Conservation (phyloP, 2,797 vertebrate genomes). For the Pitangus sulphuratus region DNA sequence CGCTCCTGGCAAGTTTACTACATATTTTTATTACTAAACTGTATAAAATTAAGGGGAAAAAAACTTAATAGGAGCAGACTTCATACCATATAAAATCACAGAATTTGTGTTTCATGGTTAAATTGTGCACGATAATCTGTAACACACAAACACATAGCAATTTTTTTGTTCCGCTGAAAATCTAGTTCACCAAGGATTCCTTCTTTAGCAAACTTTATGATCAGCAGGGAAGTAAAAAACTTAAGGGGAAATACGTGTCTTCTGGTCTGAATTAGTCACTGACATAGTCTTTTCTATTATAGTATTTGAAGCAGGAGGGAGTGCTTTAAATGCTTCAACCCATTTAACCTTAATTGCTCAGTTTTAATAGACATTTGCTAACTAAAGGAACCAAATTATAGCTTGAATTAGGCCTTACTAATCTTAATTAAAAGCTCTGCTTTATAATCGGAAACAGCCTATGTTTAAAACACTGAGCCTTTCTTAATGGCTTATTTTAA, state of each 20-base stretch:
- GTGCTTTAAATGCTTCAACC: conserved; percentile 72
- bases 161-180: background rate
- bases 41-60: background rate
- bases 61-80: background rate
- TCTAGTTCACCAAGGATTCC: background rate
- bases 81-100: background rate
- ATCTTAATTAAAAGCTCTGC: conserved; percentile 79
- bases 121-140: background rate
- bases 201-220: conserved; percentile 41
- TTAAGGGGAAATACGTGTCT: conserved; percentile 41
- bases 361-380: conserved; percentile 78
- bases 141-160: background rate
- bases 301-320: conserved; percentile 34
- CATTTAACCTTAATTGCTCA: conserved; percentile 79
- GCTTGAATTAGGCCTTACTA: conserved; percentile 76
- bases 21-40: background rate
- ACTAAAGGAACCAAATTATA: conserved; percentile 78
- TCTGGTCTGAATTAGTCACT: conserved; percentile 74
- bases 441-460: conserved; percentile 77
- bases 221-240: conserved; percentile 31
- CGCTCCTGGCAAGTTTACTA: background rate
- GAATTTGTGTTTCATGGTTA: background rate
- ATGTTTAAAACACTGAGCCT: conserved; percentile 45
- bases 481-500: conserved; percentile 71
- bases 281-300: conserved; percentile 47